Base-by-base conservation (phyloP, 1,140 invertebrate species). In the Lutraria rhynchaena region DNA sequence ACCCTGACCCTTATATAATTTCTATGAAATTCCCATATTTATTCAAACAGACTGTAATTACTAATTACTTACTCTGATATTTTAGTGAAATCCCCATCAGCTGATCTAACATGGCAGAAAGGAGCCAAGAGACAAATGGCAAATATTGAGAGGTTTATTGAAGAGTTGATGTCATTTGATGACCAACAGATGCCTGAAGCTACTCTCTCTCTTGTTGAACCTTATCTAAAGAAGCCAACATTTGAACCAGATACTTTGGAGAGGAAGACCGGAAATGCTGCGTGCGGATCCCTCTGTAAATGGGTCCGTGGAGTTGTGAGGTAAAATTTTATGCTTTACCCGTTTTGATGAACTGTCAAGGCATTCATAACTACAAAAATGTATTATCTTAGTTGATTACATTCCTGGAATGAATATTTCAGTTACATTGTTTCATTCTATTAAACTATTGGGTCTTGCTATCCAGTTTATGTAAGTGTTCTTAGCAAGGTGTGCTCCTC, bases 51-150 rank as follows among this genome's bases (percentile, higher is more conserved):
- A n/a, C n/a, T n/a, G n/a, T n/a, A n/a, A n/a, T n/a, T n/a, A n/a
- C n/a, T n/a, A n/a, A n/a, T n/a, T n/a, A n/a, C n/a, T n/a, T n/a
- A 53, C n/a, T 82, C 53, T 83, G 44, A 83, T 77, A 46, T 81
- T 88, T 61, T 69, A 91, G 90, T 92, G 58, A 92, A 92, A 85
- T 89, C 89, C n/a, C 90, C 91, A 46, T 87, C 90, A 41, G 89
- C 91, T 75, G 92, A 93, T 81, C 81, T 92, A 4, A 92, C 91
- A 11, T 93, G 92, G 92, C 90, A 93, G 81, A 92, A 92, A 82
- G 92, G 92, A 29, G 92, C 91, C 0, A 93, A 93, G 75, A 84
- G 92, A 84, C 90, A 91, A 74, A 91, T 93, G 92, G 91, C 92
- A 1, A 93, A 93, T 83, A 74, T 93, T 41, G 92, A 93, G 69